Percentiles rank a stretch among this genome's conserved stretches.
phyloP scores from a whole-genome alignment of 2,113 vertebrate genomes.

The Benitochromis conjunctus region DNA sequence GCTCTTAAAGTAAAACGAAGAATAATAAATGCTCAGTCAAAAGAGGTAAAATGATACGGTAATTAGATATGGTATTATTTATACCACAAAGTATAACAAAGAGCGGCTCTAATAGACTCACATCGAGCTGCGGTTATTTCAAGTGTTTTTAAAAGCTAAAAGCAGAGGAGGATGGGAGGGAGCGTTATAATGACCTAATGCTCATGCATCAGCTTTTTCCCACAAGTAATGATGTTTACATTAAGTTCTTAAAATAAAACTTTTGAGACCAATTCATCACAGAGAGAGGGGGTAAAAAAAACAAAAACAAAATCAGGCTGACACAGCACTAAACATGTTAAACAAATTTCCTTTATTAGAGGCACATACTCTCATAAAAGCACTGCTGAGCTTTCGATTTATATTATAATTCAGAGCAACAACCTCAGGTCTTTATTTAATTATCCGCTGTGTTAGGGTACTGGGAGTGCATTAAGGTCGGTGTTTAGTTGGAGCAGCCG shows the following conservation, averaged over 20 bases:
- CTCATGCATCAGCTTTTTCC: neutral
- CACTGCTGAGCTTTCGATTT: neutral
- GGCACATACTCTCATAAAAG: neutral
- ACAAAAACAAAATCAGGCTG: neutral
- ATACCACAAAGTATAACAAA: neutral
- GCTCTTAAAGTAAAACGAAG: neutral
- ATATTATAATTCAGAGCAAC: neutral
- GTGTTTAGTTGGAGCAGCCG: neutral
- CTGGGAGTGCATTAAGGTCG: neutral
- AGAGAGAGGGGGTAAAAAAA: neutral
- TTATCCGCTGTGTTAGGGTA: neutral
- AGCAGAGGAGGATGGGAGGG: neutral
- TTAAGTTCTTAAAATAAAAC: constrained; percentile 21
- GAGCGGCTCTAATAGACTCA: neutral
- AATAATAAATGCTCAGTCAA: neutral
- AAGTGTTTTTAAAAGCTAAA: neutral
- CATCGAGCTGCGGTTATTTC: neutral
- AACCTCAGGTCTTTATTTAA: neutral
- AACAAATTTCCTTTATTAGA: neutral
- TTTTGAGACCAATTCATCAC: neutral
- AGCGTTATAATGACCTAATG: neutral
- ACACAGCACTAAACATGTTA: neutral
- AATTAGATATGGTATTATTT: neutral
- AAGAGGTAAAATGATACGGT: neutral
- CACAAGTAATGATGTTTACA: neutral